phyloP scores from a whole-genome alignment of 2,797 vertebrate genomes.

The Lepidocolaptes lacrymiger region DNA sequence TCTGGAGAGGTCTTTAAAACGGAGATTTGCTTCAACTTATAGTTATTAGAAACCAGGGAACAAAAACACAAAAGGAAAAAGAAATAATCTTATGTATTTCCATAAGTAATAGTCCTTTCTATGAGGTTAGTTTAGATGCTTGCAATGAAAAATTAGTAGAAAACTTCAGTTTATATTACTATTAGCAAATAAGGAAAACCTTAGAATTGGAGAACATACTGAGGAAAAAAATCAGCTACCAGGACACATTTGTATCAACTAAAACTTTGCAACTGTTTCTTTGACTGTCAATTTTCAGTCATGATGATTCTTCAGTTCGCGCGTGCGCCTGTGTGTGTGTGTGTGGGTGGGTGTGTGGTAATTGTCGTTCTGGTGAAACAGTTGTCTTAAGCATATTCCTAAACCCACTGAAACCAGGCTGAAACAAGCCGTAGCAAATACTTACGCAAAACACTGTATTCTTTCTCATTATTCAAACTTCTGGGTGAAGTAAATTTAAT shows the following conservation, averaged over 20 bases:
- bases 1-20: background rate
- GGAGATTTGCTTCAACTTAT: background rate
- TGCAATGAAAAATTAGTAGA: background rate
- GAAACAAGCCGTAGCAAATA: background rate
- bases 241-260: background rate
- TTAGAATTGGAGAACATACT: background rate
- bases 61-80: background rate
- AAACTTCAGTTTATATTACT: background rate
- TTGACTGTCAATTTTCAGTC: background rate
- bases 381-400: background rate
- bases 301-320: background rate
- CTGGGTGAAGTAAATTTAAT: background rate
- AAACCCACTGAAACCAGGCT: background rate
- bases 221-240: background rate
- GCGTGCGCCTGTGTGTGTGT: too few species aligned
- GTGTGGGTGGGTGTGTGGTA: background rate
- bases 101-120: background rate
- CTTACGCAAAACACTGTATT: background rate
- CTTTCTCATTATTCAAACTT: background rate
- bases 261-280: background rate
- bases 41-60: background rate
- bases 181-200: background rate
- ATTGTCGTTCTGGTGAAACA: background rate
- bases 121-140: background rate
- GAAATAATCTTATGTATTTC: background rate